These are phyloP conservation scores for Miniopterus natalensis DNA, from an alignment of 2,113 vertebrate genomes.

Conservation along the genomic window DNA sequence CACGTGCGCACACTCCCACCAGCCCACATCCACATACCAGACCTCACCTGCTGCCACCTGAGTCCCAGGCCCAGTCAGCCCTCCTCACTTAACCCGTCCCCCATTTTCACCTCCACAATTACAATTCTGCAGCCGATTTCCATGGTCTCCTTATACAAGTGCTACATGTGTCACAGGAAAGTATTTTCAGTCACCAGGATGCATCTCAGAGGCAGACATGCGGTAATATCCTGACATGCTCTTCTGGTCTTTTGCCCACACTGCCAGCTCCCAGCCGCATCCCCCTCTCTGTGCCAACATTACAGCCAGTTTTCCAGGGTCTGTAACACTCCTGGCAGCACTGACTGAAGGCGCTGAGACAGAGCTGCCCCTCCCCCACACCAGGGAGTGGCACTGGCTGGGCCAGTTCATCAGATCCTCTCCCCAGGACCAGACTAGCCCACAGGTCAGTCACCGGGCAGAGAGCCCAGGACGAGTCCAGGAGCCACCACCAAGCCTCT, in stretches of 20 bases:
- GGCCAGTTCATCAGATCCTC: not conserved
- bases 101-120: not conserved
- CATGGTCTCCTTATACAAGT: not conserved
- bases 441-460: not conserved
- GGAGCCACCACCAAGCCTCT: fast-evolving
- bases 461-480: not conserved
- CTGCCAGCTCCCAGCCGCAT: fast-evolving
- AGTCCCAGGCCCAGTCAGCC: not conserved
- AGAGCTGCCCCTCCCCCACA: not conserved
- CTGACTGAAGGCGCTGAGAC: fast-evolving
- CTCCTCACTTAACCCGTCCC: not conserved
- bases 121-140: not conserved
- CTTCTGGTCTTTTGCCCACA: fast-evolving
- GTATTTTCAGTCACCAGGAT: fast-evolving
- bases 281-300: not conserved
- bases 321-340: fast-evolving
- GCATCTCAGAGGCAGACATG: fast-evolving
- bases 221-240: fast-evolving
- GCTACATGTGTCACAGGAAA: not conserved
- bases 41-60: not conserved
- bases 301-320: fast-evolving
- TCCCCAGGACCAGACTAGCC: not conserved
- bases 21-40: fast-evolving
- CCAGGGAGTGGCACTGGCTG: fast-evolving
- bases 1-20: fast-evolving